Evolutionary conservation across 2,888 invertebrate genomes (phyloP).

Genomic region (Lochmaea capreae): DNA sequence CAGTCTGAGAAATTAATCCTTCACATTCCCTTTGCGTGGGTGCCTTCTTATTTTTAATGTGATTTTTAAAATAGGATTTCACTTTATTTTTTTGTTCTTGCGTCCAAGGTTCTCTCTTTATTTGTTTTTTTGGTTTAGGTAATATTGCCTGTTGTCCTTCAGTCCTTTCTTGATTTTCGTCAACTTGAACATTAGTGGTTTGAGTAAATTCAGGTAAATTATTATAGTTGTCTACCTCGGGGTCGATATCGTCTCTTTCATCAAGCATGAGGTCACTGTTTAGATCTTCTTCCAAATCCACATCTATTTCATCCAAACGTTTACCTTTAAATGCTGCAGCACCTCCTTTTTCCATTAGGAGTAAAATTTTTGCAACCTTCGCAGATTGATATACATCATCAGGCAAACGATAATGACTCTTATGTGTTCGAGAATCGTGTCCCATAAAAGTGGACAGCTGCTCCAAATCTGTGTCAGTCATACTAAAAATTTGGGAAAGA

Average conservation of each 20-base stretch:
- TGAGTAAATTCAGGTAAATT: neutral
- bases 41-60: slow-evolving; percentile 23
- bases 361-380: slow-evolving; percentile 39
- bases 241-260: neutral
- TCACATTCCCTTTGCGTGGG: slow-evolving; percentile 26
- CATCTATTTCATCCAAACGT: slow-evolving; percentile 40
- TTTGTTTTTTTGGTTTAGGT: too few species aligned
- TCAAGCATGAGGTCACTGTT: neutral
- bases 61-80: neutral
- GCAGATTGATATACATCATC: slow-evolving; percentile 35
- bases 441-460: slow-evolving; percentile 29
- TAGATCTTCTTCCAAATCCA: slow-evolving; percentile 33
- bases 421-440: slow-evolving; percentile 19
- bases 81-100: slow-evolving; percentile 12
- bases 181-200: neutral
- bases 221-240: neutral
- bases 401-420: slow-evolving; percentile 12
- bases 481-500: slow-evolving; percentile 11
- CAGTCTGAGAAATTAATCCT: neutral
- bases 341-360: slow-evolving; percentile 42
- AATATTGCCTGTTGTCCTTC: too few species aligned
- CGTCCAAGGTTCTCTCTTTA: slow-evolving; percentile 15
- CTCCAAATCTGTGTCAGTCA: slow-evolving; percentile 36
- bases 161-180: neutral
- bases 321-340: slow-evolving; percentile 43